Evolutionary conservation across 2,888 invertebrate species (phyloP), one percentile per base, ranked within the genome.

Genomic region (Melipona bicolor): DNA sequence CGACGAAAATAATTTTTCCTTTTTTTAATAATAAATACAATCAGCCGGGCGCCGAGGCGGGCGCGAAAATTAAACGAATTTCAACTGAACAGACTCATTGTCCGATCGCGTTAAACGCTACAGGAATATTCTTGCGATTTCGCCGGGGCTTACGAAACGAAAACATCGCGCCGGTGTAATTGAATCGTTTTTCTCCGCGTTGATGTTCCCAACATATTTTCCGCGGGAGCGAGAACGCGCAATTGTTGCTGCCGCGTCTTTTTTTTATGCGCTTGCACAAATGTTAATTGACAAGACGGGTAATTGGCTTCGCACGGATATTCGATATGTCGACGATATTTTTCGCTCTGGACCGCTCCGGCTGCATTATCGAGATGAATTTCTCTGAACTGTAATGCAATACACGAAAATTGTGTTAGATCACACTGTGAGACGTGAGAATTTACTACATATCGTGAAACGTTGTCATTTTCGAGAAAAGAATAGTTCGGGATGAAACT

Each of bases 221-320:
- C 21, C 56, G 4, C 36, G 15, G 56, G 17, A 24, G 15, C 24
- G n/a, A 21, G 59, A 36, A 36, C 77, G 71, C 49, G 71, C 59
- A 54, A 61, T n/a, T n/a, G 49, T 56, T 52, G 4, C 21, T 2
- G 50, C n/a, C 36, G 19, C n/a, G 21, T n/a, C 43, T 27, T 76
- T 79, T 59, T 36, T 81, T 72, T 61, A 32, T 61, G 49, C 72
- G 61, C 61, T 27, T 32, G 72, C 19, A n/a, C 59, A 50, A 62
- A 72, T 80, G 72, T 81, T 80, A 82, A 82, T 81, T 75, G 82
- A 82, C 82, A 75, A 75, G 65, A 49, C 70, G 21, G 24, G 75
- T 75, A 75, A 82, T 81, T 82, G 82, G 69, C 32, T 82, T 81
- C 71, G 81, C 75, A 24, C 19, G 71, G 52, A 67, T 67, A 75